These are phyloP conservation scores for Agrilus planipennis DNA, from an alignment of 1,140 invertebrate genomes.

Conservation along the genomic window DNA sequence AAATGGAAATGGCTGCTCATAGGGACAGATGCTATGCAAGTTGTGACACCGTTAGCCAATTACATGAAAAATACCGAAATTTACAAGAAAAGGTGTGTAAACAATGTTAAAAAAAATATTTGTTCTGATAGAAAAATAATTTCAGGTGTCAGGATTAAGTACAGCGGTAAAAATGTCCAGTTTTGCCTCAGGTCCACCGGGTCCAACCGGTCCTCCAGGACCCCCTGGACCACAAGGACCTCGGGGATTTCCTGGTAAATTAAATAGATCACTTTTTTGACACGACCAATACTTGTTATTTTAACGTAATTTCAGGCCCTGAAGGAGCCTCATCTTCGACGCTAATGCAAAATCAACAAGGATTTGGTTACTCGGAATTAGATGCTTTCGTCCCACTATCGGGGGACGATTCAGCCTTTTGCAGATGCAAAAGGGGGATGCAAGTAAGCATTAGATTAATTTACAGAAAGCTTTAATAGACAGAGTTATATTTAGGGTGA, in stretches of 20 bases:
- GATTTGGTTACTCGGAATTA: conserved; percentile 37
- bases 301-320: conserved; percentile 7
- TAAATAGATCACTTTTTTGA: neutral
- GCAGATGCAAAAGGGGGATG: conserved; percentile 45
- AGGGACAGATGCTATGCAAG: conserved; percentile 43
- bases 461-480: too few species aligned
- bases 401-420: conserved; percentile 29
- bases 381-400: conserved; percentile 42
- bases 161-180: conserved; percentile 44
- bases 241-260: conserved; percentile 33
- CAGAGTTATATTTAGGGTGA: conserved; percentile 43
- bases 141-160: conserved; percentile 42
- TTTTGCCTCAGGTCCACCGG: conserved; percentile 40
- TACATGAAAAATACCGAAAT: conserved; percentile 42
- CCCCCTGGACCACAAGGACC: conserved; percentile 32
- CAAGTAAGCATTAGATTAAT: conserved; percentile 43
- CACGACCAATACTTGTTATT: conserved; percentile 1
- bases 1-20: conserved; percentile 33
- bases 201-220: conserved; percentile 35
- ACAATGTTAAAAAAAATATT: neutral
- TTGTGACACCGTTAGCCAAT: conserved; percentile 43
- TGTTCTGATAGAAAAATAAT: neutral
- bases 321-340: conserved; percentile 7
- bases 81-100: conserved; percentile 39
- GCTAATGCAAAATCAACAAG: conserved; percentile 5